Evolutionary conservation across 2,113 vertebrate species (phyloP).

Genomic region (Psettodes erumei): DNA sequence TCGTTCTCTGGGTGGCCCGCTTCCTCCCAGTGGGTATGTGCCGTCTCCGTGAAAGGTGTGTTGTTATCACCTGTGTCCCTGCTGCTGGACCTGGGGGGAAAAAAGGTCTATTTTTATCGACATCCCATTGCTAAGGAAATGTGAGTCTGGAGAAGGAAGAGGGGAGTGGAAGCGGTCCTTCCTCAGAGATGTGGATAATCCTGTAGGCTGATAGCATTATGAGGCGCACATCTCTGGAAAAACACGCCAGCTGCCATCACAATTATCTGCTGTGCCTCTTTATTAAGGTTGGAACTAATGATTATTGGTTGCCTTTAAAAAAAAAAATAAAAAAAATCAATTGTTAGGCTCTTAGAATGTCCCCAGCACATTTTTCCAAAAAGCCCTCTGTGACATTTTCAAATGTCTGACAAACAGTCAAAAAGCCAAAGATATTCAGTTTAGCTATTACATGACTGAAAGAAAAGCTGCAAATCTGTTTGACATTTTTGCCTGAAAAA

Average conservation of each 20-base stretch:
- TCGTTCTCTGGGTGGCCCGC: conserved; percentile 63
- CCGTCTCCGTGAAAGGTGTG: conserved; percentile 60
- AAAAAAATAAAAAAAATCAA: too few relatives aligned
- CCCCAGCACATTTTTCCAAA: not conserved
- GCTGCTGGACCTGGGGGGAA: conserved; percentile 62
- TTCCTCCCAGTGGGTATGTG: conserved; percentile 65
- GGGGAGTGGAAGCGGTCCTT: conserved; percentile 39
- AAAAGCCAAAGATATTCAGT: not conserved
- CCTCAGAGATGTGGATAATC: conserved; percentile 33
- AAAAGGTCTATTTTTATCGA: conserved; percentile 72
- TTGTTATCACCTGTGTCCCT: conserved; percentile 78
- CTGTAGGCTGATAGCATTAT: conserved; percentile 15
- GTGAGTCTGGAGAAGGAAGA: conserved; percentile 41
- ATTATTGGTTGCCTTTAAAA: not conserved
- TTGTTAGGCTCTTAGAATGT: not conserved
- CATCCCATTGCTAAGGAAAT: conserved; percentile 65
- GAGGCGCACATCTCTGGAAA: conserved; percentile 18
- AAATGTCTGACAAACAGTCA: not conserved
- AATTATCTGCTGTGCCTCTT: not conserved
- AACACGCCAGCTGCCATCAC: not conserved
- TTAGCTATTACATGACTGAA: not conserved
- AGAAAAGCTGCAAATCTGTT: not conserved
- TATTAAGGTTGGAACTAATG: not conserved
- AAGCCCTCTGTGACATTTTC: not conserved
- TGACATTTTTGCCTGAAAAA: not conserved